Evolutionary conservation across 2,113 vertebrate genomes (phyloP).

Genomic region (Eidolon helvum): DNA sequence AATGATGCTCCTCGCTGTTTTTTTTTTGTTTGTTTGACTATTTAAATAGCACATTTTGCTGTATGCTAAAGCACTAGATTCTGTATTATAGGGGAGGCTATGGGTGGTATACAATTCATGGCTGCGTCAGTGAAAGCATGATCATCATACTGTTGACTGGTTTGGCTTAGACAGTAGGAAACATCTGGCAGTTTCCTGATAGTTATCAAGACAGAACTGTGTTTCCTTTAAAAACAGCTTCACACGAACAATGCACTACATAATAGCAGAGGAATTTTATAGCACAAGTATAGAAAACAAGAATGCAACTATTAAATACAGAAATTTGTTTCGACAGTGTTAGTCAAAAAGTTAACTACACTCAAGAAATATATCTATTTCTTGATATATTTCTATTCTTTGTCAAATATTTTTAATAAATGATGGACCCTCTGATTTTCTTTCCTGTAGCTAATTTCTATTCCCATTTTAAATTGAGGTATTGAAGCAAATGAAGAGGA

Average conservation of each 20-base stretch:
- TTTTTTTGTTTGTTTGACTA: neutral
- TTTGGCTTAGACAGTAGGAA: slow-evolving; percentile 84
- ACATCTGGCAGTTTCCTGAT: slow-evolving; percentile 81
- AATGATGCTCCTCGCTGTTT: neutral
- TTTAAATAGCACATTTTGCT: neutral
- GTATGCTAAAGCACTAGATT: neutral
- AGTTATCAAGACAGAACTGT: slow-evolving; percentile 77
- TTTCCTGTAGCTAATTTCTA: neutral
- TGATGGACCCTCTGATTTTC: neutral
- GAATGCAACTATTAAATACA: slow-evolving; percentile 31
- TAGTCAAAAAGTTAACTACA: neutral
- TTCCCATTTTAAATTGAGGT: neutral
- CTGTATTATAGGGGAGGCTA: neutral
- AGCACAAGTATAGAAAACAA: slow-evolving; percentile 42
- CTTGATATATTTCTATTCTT: neutral
- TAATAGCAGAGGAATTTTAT: slow-evolving; percentile 71
- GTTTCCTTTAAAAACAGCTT: slow-evolving; percentile 83
- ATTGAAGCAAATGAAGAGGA: neutral
- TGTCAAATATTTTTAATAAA: neutral
- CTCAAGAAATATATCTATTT: neutral
- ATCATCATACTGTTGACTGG: slow-evolving; percentile 33
- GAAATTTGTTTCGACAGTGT: slow-evolving; percentile 38
- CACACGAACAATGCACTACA: slow-evolving; percentile 79
- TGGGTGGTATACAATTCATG: neutral
- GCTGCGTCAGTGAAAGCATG: neutral